A percentile compares a stretch with the other conserved stretches of the same genome.
phyloP scores from a whole-genome alignment of 2,888 invertebrate species.

The Tenthredo distinguenda region DNA sequence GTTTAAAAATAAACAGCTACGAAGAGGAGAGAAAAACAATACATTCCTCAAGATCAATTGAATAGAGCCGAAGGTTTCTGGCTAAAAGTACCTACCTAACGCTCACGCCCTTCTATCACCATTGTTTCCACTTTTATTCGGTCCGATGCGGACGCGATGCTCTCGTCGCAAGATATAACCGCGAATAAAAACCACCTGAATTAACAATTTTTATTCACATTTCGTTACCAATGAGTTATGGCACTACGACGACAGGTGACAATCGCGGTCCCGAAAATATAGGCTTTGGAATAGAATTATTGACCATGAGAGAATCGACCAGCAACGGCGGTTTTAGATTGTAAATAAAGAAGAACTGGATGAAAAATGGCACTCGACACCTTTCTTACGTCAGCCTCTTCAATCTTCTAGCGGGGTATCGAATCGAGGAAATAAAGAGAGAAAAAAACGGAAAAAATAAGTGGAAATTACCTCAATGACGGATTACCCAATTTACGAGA shows the following conservation, averaged over 20 bases:
- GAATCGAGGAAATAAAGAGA: not conserved
- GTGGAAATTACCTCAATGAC: slow-evolving; percentile 50
- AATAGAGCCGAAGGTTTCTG: slow-evolving; percentile 45
- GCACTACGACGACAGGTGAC: not conserved
- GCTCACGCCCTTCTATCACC: not conserved
- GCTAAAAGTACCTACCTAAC: slow-evolving; percentile 16
- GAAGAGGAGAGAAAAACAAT: slow-evolving; percentile 41
- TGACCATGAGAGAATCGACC: not conserved
- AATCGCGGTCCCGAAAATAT: not conserved
- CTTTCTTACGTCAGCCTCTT: slow-evolving; percentile 11
- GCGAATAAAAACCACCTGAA: not conserved
- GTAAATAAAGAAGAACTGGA: not conserved
- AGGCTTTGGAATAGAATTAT: not conserved
- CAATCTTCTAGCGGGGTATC: slow-evolving; percentile 13
- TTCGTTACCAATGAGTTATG: not conserved
- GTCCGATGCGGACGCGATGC: not conserved
- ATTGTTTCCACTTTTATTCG: slow-evolving; percentile 13
- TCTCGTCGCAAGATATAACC: slow-evolving; percentile 4
- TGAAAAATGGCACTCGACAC: slow-evolving; percentile 34
- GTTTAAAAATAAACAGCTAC: slow-evolving; percentile 43
- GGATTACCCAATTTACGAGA: slow-evolving; percentile 52
- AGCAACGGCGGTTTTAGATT: not conserved
- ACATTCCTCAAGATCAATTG: slow-evolving; percentile 53
- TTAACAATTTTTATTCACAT: not conserved
- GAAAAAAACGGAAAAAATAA: slow-evolving; percentile 11